These are phyloP conservation scores for Phalacrocorax brasilianus DNA, from an alignment of 2,113 vertebrate genomes.

Conservation along the genomic window DNA sequence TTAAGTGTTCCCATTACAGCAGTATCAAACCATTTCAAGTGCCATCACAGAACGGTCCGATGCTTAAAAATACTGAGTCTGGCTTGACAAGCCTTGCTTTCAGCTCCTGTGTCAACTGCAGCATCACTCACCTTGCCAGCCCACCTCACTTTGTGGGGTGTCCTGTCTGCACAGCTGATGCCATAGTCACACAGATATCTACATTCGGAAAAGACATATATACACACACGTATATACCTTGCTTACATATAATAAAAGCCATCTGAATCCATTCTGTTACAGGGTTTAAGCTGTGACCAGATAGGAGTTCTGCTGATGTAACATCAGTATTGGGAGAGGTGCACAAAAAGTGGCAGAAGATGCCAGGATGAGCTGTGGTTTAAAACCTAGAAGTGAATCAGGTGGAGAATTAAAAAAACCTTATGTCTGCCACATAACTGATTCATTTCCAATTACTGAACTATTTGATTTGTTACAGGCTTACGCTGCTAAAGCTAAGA, in stretches of 20 bases:
- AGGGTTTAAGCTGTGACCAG: neutral
- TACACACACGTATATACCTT: fast-evolving
- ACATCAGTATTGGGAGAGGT: neutral
- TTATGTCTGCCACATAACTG: neutral
- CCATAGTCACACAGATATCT: neutral
- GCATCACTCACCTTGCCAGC: neutral
- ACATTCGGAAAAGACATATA: neutral
- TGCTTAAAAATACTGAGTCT: neutral
- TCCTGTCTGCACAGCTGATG: neutral
- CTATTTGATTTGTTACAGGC: neutral
- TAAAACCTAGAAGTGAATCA: neutral
- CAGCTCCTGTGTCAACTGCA: neutral
- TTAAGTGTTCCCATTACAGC: neutral
- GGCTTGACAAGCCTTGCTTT: neutral
- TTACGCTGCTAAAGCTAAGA: neutral
- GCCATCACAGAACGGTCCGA: neutral
- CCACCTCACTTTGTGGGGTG: neutral
- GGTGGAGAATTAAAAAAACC: neutral
- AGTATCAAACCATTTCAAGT: neutral
- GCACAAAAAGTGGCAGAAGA: neutral
- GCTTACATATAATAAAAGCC: neutral
- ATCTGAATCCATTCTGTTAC: neutral
- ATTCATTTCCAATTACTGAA: neutral
- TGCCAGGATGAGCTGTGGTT: neutral
- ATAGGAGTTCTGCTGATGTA: neutral